phyloP scores from a whole-genome alignment of 2,797 vertebrate genomes.

The Fistularia commersonii region DNA sequence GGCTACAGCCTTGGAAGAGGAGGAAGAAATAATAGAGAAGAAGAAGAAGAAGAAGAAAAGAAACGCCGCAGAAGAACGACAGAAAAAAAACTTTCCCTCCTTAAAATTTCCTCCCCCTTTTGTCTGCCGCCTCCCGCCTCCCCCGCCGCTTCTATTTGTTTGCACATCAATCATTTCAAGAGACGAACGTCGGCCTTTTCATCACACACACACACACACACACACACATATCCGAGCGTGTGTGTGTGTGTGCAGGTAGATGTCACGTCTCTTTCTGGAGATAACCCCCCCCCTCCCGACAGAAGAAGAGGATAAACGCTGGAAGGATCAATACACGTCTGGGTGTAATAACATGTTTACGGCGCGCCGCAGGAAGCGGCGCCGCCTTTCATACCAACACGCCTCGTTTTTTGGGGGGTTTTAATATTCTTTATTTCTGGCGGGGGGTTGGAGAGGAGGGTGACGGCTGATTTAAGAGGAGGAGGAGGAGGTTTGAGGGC shows the following conservation, averaged over 20 bases:
- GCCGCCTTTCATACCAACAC: too few relatives aligned
- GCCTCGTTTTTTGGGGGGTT: too few relatives aligned
- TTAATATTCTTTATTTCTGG: too few relatives aligned
- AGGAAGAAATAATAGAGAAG: background rate
- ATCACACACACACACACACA: conserved; percentile 38
- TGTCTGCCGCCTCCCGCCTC: conserved; percentile 23
- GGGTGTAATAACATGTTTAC: conserved; percentile 11
- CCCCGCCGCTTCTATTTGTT: conserved; percentile 50
- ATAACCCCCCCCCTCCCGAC: conserved; percentile 4
- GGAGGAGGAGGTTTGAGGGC: too few relatives aligned
- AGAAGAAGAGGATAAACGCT: background rate
- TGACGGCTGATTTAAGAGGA: too few relatives aligned
- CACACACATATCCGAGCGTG: too few relatives aligned
- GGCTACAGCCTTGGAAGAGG: too few relatives aligned
- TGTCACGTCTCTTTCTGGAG: conserved; percentile 20
- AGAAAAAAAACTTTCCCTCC: too few relatives aligned
- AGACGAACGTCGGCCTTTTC: conserved; percentile 49
- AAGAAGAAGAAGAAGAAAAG: background rate
- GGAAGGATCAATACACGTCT: background rate
- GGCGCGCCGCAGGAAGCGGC: too few relatives aligned
- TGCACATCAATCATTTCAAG: conserved; percentile 54
- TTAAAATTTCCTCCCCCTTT: background rate
- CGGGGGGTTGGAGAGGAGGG: too few relatives aligned
- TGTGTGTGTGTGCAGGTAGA: conserved; percentile 39
- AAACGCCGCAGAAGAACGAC: background rate